Conservation (phyloP, 2,113 vertebrate species). For the Fukomys damarensis region DNA sequence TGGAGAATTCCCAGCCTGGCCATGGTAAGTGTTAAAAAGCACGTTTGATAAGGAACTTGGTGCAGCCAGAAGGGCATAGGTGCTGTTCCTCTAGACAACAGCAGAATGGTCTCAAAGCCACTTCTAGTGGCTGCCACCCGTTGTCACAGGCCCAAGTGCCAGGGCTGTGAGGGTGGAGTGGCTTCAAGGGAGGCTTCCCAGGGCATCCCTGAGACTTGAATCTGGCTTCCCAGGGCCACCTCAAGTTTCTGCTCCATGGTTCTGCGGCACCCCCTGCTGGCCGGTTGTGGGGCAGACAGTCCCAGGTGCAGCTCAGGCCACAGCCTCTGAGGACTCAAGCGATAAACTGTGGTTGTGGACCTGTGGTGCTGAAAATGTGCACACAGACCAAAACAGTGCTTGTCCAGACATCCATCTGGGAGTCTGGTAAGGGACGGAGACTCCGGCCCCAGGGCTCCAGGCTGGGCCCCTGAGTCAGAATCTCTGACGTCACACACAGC, state of each 20-base stretch:
- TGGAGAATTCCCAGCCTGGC: background rate
- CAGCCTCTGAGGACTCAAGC: background rate
- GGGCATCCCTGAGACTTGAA: background rate
- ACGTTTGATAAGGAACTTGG: background rate
- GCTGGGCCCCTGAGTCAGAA: accelerated
- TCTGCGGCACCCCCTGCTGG: too few relatives aligned
- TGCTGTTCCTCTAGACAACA: too few relatives aligned
- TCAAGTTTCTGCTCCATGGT: background rate
- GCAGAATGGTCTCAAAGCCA: too few relatives aligned
- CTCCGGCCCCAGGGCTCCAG: accelerated
- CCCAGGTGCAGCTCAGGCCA: background rate
- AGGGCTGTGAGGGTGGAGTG: background rate
- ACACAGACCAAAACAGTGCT: background rate
- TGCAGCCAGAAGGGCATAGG: background rate
- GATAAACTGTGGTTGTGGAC: background rate
- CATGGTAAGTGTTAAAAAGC: background rate
- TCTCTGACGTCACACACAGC: accelerated
- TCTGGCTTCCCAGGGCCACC: background rate
- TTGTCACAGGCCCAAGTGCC: background rate
- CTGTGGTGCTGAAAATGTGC: background rate
- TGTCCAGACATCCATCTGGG: accelerated
- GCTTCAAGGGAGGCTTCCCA: background rate
- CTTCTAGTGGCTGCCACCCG: too few relatives aligned
- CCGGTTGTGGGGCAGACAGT: background rate
- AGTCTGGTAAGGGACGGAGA: accelerated